Conservation (phyloP, 2,113 vertebrate genomes). For the Cricetomys ansorgei region DNA sequence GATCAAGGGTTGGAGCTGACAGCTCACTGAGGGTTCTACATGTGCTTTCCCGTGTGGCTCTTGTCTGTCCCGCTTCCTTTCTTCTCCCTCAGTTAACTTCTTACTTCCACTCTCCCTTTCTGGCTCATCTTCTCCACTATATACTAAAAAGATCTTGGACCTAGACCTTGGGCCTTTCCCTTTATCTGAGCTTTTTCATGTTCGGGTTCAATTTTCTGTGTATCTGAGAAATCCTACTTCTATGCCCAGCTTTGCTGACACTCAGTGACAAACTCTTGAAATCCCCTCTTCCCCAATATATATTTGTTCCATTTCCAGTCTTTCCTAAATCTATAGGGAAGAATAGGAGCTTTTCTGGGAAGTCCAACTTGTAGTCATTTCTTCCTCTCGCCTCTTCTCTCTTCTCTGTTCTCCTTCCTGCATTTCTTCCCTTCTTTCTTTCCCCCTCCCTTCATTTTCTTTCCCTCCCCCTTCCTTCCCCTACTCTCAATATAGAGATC, state of each 20-base stretch:
- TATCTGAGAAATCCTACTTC: not conserved
- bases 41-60: not conserved
- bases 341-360: not conserved
- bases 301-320: not conserved
- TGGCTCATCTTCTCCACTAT: not conserved
- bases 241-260: not conserved
- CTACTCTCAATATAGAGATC: not conserved
- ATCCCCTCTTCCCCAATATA: not conserved
- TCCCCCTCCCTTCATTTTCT: accelerated
- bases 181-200: not conserved
- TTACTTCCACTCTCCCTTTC: not conserved
- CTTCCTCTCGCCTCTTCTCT: not conserved
- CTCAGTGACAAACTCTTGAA: not conserved
- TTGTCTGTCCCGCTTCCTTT: not conserved
- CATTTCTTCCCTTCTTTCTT: not conserved
- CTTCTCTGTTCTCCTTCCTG: no score
- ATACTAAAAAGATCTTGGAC: not conserved
- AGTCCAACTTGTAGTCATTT: not conserved
- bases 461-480: no score
- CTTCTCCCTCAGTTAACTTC: not conserved
- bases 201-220: not conserved
- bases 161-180: not conserved
- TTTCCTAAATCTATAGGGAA: not conserved
- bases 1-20: no score
- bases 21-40: not conserved